Conservation (phyloP, 2,797 vertebrate genomes). For the Glossophaga mutica region DNA sequence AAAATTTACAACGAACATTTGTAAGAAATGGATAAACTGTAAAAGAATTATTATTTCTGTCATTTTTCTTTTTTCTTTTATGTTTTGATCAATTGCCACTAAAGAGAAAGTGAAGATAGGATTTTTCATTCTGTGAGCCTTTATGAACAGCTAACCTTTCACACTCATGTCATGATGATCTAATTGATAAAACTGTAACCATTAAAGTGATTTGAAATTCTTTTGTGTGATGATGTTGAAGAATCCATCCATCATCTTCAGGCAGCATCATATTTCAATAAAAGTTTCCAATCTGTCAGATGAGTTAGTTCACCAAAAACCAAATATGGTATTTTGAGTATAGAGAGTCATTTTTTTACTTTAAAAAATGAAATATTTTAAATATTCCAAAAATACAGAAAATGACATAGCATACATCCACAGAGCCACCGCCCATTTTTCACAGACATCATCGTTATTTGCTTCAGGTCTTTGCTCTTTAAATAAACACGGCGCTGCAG, state of each 20-base stretch:
- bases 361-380: slow-evolving; percentile 20
- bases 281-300: slow-evolving; percentile 20
- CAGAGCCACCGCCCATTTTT: not conserved
- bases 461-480: not conserved
- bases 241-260: not conserved
- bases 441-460: not conserved
- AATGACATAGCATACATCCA: not conserved
- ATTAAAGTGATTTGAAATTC: not conserved
- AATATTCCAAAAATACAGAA: not conserved
- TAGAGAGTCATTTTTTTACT: not conserved
- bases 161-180: not conserved
- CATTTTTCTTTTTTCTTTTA: slow-evolving; percentile 21
- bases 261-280: not conserved
- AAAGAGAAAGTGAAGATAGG: not conserved
- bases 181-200: not conserved
- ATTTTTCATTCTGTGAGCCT: not conserved
- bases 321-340: not conserved
- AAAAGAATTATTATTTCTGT: not conserved
- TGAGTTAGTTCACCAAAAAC: not conserved
- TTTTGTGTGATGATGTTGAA: not conserved
- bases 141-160: not conserved
- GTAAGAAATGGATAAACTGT: not conserved
- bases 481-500: not conserved
- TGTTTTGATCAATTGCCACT: not conserved
- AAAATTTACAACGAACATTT: not conserved